Evolutionary conservation across 2,113 vertebrate genomes (phyloP), one percentile per base, ranked within the genome.

Genomic region (Nyctibius bracteatus): DNA sequence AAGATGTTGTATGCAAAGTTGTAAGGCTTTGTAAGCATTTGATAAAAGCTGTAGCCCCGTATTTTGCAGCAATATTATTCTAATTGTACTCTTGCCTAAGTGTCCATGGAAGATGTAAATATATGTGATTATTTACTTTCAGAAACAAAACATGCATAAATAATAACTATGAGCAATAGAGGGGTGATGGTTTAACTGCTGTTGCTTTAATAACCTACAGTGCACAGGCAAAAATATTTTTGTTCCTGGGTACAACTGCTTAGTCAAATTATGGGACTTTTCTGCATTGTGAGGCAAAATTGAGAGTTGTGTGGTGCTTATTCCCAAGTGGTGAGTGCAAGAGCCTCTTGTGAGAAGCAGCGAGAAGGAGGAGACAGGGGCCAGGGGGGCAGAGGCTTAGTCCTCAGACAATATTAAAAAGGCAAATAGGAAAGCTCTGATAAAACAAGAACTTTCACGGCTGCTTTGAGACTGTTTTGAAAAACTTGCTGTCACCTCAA

Each of bases 331-430:
- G 8, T 19, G 27, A 51, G 14, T 82, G 23, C 18, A 70, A 14
- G 25, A 41, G 5, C 10, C 89, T 66, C 1, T 33, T 25, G 14
- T 35, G 31, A 66, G 85, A 75, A 25, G 19, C 39, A 39, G 12
- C 0, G 0, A 58, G 51, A 74, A 85, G 30, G 8, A 39, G 27
- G 31, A 49, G 43, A 18, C 0, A 0, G 12, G 14, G 46, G 2
- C n/a, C n/a, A n/a, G n/a, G n/a, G 17, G 37, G 9, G 3, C 6
- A 62, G 16, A 25, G 28, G 2, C 35, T 47, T 62, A 22, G 18
- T 54, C 52, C 14, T 75, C 44, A 52, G 33, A 31, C 4, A 31
- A 5, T 16, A 16, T 66, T 13, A 27, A 14, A 44, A 71, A 51
- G 54, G 12, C 52, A 54, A 49, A 72, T 6, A 44, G 21, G 21